Base-by-base conservation (phyloP, 2,888 invertebrate genomes). In the Microctonus hyperodae region DNA sequence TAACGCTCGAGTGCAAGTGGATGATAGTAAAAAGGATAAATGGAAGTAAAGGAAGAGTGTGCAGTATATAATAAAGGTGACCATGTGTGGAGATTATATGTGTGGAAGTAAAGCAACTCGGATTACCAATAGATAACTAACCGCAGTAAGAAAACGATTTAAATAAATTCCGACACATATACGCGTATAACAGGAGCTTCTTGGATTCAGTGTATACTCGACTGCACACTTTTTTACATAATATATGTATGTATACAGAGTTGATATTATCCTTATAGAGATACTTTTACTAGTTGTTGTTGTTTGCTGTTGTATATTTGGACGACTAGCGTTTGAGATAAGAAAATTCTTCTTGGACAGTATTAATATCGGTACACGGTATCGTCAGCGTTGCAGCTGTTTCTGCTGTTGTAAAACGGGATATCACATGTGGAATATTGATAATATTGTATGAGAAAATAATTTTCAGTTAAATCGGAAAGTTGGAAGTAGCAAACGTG, bases 91-190 rank as follows among this genome's bases (percentile, higher is more conserved):
- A n/a, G n/a, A 68, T 69, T 37, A 37, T 37, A n/a, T 10, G 35
- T 37, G n/a, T 37, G 37, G n/a, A 37, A 11, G 11, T n/a, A n/a
- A 44, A 44, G 16, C 44, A n/a, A 44, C 7, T 44, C 9, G 16
- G 16, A 16, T 44, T 44, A 69, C 67, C 72, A 67, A 70, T 70
- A 66, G 69, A 70, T 76, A 75, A 76, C 74, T 74, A 75, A 76
- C 73, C 68, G 70, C 73, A 69, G 70, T 72, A 71, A 72, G 73
- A 76, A 60, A 69, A 73, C 73, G 72, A 76, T 76, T 74, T 73
- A 69, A 73, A 76, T 76, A 76, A 76, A 76, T 75, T 74, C 69
- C 67, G 69, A 72, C 69, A 71, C 67, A 69, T 66, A 69, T 65
- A 67, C 67, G 73, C 71, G 73, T 73, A 69, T 72, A 74, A 74